These are phyloP conservation scores for Drosophila punjabiensis DNA, from an alignment of 1,140 invertebrate species.

Conservation along the genomic window DNA sequence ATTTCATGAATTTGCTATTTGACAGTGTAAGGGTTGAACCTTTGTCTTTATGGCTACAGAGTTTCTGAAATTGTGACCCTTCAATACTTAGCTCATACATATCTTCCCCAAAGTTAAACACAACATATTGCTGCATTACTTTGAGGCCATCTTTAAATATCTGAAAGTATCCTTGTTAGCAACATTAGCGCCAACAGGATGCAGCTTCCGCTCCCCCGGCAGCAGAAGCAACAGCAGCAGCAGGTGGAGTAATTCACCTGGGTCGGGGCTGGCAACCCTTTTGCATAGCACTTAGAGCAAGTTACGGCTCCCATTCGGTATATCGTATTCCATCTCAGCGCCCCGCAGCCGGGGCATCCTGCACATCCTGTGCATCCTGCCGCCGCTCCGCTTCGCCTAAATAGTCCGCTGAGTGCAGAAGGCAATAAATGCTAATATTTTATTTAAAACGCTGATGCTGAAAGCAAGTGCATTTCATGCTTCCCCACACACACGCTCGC, in stretches of 20 bases:
- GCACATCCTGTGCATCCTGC: conserved; percentile 18
- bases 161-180: conserved; percentile 18
- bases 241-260: conserved; percentile 16
- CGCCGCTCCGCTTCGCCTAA: conserved; percentile 29
- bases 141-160: conserved; percentile 10
- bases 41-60: not conserved
- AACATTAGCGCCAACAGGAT: conserved; percentile 29
- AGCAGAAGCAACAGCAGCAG: not conserved
- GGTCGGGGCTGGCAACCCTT: conserved; percentile 45
- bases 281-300: conserved; percentile 63
- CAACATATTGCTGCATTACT: not conserved
- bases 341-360: conserved; percentile 17
- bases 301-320: conserved; percentile 41
- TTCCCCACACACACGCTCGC: conserved; percentile 13
- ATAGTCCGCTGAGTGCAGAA: conserved; percentile 65
- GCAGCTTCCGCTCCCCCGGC: conserved; percentile 20
- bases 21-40: not conserved
- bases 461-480: conserved; percentile 60
- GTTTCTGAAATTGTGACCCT: not conserved
- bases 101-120: not conserved
- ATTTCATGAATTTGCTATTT: not conserved
- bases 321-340: conserved; percentile 24
- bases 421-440: conserved; percentile 79
- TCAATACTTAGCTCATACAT: not conserved
- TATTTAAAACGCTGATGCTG: conserved; percentile 68